phyloP scores from a whole-genome alignment of 1,140 invertebrate species.

The Drosophila sproati region DNA sequence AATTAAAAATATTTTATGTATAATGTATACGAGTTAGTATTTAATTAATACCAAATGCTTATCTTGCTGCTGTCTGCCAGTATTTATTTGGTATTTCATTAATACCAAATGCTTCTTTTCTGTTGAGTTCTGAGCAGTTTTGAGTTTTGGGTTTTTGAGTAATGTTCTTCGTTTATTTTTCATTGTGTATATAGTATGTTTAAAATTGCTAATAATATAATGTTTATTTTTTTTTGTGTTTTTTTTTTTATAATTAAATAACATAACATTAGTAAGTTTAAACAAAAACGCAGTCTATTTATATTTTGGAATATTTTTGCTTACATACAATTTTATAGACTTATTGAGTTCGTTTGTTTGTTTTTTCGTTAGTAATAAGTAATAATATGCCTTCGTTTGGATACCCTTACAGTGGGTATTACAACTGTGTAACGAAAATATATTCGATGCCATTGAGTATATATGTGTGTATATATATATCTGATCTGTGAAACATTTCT shows the following conservation, averaged over 20 bases:
- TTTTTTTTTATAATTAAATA: slow-evolving; percentile 72
- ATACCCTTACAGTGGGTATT: not conserved
- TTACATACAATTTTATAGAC: slow-evolving; percentile 43
- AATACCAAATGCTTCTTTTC: slow-evolving; percentile 43
- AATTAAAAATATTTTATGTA: slow-evolving; percentile 62
- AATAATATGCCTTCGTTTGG: slow-evolving; percentile 13
- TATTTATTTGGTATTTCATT: not conserved
- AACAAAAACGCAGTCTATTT: slow-evolving; percentile 79
- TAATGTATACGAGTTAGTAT: slow-evolving; percentile 23
- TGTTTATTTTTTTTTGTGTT: slow-evolving; percentile 37
- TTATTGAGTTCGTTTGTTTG: slow-evolving; percentile 29
- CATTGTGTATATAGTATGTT: slow-evolving; percentile 25
- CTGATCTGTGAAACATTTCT: too few species aligned
- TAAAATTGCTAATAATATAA: slow-evolving; percentile 56
- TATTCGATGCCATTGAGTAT: not conserved
- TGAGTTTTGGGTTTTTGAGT: slow-evolving; percentile 17
- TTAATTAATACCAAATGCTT: slow-evolving; percentile 35
- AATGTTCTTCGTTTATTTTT: slow-evolving; percentile 18
- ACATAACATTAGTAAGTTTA: slow-evolving; percentile 77
- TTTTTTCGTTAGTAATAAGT: slow-evolving; percentile 20
- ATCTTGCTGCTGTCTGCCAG: too few species aligned
- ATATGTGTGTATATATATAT: not conserved
- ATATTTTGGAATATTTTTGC: slow-evolving; percentile 78
- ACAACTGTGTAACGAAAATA: not conserved
- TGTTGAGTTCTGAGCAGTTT: slow-evolving; percentile 29